These are phyloP conservation scores for Falcaria lacertinaria DNA, from an alignment of 2,888 invertebrate species.

Conservation along the genomic window DNA sequence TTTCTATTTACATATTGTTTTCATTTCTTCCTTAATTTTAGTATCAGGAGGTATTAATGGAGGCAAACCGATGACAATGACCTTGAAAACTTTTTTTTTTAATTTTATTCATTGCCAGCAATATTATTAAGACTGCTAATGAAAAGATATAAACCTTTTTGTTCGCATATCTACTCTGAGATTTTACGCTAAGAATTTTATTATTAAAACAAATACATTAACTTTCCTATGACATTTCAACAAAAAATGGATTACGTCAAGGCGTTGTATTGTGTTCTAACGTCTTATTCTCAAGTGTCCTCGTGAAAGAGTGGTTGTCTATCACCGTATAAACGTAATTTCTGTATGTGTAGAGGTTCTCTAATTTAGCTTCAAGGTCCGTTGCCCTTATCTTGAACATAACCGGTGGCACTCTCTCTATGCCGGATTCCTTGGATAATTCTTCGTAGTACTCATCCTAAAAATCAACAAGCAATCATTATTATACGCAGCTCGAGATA, in stretches of 20 bases:
- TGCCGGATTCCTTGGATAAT: conserved; percentile 58
- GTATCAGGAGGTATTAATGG: no score
- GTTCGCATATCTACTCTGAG: no score
- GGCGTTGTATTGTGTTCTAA: conserved; percentile 15
- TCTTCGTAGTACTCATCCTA: conserved; percentile 65
- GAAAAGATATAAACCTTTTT: no score
- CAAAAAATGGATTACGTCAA: conserved; percentile 7
- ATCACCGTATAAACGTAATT: conserved; percentile 54
- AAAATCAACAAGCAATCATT: conserved; percentile 14
- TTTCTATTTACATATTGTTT: not conserved
- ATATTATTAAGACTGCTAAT: no score
- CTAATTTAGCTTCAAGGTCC: conserved; percentile 50
- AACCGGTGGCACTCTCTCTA: conserved; percentile 63
- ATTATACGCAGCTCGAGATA: no score
- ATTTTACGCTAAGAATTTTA: no score
- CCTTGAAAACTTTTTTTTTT: no score
- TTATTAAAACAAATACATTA: no score
- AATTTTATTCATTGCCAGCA: no score
- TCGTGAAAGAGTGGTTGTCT: conserved; percentile 51
- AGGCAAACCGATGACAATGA: no score
- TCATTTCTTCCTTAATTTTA: no score
- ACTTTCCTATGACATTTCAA: no score
- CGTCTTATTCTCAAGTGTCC: conserved; percentile 27
- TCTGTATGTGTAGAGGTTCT: conserved; percentile 59
- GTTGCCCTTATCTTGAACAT: conserved; percentile 55